Evolutionary conservation across 2,797 vertebrate genomes (phyloP).

Genomic region (Alosa sapidissima): DNA sequence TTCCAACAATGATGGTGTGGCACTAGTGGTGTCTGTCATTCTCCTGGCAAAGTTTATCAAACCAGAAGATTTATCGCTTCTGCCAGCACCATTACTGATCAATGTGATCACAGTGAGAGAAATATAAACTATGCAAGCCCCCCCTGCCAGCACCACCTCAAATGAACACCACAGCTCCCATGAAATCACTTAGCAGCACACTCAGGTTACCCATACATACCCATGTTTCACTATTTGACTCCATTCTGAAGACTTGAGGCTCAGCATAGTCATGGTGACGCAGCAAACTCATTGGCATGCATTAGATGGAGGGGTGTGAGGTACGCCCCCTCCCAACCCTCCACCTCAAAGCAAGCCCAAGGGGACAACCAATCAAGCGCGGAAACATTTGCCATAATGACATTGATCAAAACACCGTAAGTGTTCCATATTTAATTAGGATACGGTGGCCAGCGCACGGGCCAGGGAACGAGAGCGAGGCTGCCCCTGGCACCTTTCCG

Average conservation of each 20-base stretch:
- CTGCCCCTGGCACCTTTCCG: background rate
- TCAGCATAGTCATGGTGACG: background rate
- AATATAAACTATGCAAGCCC: background rate
- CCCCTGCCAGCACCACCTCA: background rate
- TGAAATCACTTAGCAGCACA: background rate
- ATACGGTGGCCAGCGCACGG: background rate
- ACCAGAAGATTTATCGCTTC: background rate
- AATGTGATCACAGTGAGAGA: background rate
- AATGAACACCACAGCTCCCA: background rate
- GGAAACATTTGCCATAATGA: conserved; percentile 9
- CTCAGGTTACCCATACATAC: background rate
- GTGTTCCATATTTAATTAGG: conserved; percentile 12
- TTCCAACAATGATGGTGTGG: background rate
- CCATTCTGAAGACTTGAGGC: background rate
- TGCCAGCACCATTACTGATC: background rate
- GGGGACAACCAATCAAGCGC: background rate
- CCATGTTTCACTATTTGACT: background rate
- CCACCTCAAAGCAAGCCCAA: background rate
- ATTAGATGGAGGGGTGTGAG: background rate
- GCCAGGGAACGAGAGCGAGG: background rate
- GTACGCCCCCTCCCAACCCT: background rate
- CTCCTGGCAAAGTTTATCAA: background rate
- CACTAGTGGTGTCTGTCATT: background rate
- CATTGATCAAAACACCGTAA: conserved; percentile 21
- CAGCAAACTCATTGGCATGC: background rate